A percentile compares a stretch with the other conserved stretches of the same genome.
These are phyloP conservation scores for Pristionchus exspectatus DNA, from an alignment of 2,888 invertebrate species.

Conservation along the genomic window DNA sequence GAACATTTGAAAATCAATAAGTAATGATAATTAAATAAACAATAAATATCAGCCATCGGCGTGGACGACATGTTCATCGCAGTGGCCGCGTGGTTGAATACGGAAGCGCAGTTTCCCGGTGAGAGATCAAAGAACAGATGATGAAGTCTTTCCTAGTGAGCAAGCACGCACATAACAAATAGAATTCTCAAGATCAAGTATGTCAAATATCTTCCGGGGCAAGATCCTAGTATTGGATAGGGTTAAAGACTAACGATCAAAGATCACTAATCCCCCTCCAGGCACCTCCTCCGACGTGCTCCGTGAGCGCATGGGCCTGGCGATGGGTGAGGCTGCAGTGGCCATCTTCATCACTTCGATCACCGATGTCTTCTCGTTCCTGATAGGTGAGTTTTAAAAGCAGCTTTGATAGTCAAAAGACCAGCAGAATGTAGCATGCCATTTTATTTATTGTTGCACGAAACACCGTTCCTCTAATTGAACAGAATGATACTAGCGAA, in stretches of 20 bases:
- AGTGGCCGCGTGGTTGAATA: conserved; percentile 94
- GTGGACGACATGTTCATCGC: conserved; percentile 97
- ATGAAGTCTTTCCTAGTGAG: too few species aligned
- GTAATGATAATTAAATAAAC: conserved; percentile 40
- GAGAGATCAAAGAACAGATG: background rate
- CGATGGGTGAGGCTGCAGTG: conserved; percentile 93
- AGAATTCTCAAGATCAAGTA: too few species aligned
- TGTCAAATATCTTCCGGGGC: too few species aligned
- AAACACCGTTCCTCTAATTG: too few species aligned
- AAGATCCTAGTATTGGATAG: too few species aligned
- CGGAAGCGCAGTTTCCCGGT: conserved; percentile 82
- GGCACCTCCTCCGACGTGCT: conserved; percentile 81
- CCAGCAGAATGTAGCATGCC: too few species aligned
- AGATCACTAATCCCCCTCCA: conserved; percentile 24
- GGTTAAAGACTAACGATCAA: background rate
- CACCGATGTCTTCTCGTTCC: conserved; percentile 82
- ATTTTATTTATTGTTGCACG: too few species aligned
- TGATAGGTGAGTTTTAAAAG: conserved; percentile 50
- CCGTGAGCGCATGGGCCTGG: conserved; percentile 90
- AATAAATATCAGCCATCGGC: conserved; percentile 87
- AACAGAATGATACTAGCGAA: background rate
- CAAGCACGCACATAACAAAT: too few species aligned
- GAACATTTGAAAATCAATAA: background rate
- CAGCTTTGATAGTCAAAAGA: too few species aligned
- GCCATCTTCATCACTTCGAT: conserved; percentile 95